Conservation (phyloP, 2,113 vertebrate species). For the Lampris megalopsis region DNA sequence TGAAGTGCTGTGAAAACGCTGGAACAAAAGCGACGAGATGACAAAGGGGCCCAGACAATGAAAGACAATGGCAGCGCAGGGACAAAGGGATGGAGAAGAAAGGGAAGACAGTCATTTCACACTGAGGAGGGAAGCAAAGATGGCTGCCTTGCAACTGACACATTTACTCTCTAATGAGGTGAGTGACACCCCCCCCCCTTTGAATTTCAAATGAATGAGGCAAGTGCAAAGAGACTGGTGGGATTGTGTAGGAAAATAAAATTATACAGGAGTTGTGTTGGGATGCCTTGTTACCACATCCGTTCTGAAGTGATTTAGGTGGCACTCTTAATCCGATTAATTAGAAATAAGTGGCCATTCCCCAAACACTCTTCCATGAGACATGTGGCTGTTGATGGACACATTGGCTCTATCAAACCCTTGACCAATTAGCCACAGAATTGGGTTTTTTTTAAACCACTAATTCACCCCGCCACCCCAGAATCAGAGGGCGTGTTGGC, state of each 20-base stretch:
- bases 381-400: too few relatives aligned
- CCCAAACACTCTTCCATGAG: too few relatives aligned
- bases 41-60: constrained; percentile 4
- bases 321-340: too few relatives aligned
- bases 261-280: neutral
- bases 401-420: too few relatives aligned
- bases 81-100: neutral
- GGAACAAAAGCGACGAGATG: constrained; percentile 8
- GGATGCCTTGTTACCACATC: too few relatives aligned
- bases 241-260: neutral
- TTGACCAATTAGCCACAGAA: too few relatives aligned
- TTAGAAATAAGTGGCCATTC: too few relatives aligned
- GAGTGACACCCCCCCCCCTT: neutral
- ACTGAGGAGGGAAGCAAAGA: constrained; percentile 14
- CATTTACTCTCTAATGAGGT: neutral
- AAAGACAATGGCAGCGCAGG: constrained; percentile 8
- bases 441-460: too few relatives aligned
- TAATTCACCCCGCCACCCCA: too few relatives aligned
- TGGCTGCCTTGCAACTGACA: neutral
- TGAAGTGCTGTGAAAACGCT: neutral
- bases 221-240: neutral
- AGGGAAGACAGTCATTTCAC: neutral
- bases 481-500: too few relatives aligned
- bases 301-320: too few relatives aligned
- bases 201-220: neutral